Evolutionary conservation across 2,888 invertebrate species (phyloP), one percentile per base, ranked within the genome.

Genomic region (Phoenoteleia sp.): DNA sequence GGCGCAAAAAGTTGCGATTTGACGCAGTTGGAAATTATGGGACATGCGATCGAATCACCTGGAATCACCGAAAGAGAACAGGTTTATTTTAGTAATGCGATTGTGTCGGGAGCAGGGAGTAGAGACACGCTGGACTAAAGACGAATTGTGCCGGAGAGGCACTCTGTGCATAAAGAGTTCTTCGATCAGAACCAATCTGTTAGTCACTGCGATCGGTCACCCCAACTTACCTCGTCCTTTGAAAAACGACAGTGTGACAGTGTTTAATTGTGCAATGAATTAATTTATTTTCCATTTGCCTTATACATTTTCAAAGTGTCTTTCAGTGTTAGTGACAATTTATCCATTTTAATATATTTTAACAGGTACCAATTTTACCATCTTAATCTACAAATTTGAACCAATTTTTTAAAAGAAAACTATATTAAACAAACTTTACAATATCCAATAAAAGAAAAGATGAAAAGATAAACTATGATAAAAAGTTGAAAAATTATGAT

Each of bases 81-180:
- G 77, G 77, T 79, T 79, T 62, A 60, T 52, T 71, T 60, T 60
- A 60, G 29, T 66, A 39, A 60, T 25, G 56, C 60, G 77, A 62
- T 79, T 58, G 66, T 72, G 56, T 15, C 64, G 39, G 72, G 66
- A 66, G 72, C 72, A 72, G 80, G 74, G 81, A 54, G 74, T 23
- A 2, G 36, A 58, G 71, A 33, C 29, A 49, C 47, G 47, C 56
- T 64, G 56, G 72, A 36, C 56, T 80, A 80, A 80, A 72, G 58
- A 80, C 66, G 72, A 80, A 81, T 66, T 74, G 58, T 81, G 64
- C 66, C 25, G 67, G 74, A 81, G 74, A 81, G 81, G 36, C 23
- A 75, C 56, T 67, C 45, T n/a, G 49, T 69, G 75, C 75, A 81
- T 81, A 75, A 81, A 81, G 81, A 71, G 69, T 81, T 75, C 36